These are phyloP conservation scores for Deroptyus accipitrinus DNA, from an alignment of 2,113 vertebrate genomes.

Conservation along the genomic window DNA sequence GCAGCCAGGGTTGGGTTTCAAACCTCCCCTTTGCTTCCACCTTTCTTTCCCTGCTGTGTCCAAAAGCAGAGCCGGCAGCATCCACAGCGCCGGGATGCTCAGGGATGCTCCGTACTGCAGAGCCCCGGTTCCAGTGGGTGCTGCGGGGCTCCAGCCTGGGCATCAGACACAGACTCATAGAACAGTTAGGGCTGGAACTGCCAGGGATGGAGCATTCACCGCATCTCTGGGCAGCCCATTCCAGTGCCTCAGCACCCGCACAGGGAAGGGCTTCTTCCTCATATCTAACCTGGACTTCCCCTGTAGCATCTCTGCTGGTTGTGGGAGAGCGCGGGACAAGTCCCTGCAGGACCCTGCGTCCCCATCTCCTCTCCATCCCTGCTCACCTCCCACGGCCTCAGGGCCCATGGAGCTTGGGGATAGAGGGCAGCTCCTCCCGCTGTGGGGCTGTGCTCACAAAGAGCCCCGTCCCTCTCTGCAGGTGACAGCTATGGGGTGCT, in stretches of 20 bases:
- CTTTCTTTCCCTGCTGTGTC: neutral
- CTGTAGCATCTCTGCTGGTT: neutral
- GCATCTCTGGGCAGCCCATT: neutral
- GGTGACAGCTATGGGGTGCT: conserved; percentile 59
- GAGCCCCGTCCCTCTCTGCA: neutral
- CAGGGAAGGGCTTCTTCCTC: neutral
- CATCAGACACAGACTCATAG: neutral
- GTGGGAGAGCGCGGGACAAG: rapidly evolving
- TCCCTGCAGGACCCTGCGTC: neutral
- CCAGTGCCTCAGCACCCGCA: neutral
- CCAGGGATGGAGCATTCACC: neutral
- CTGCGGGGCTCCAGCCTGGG: neutral
- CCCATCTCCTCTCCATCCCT: neutral
- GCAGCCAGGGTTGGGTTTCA: neutral
- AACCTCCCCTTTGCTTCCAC: neutral
- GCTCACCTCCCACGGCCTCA: rapidly evolving
- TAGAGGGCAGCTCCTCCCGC: neutral
- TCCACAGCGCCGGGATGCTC: neutral
- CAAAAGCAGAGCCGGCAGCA: rapidly evolving
- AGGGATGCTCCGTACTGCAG: neutral
- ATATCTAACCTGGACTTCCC: neutral
- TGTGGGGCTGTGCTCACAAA: neutral
- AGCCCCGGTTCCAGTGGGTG: neutral
- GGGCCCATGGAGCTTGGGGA: neutral
- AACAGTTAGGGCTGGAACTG: neutral